phyloP scores from a whole-genome alignment of 2,113 vertebrate species.

The Heloderma charlesbogerti region DNA sequence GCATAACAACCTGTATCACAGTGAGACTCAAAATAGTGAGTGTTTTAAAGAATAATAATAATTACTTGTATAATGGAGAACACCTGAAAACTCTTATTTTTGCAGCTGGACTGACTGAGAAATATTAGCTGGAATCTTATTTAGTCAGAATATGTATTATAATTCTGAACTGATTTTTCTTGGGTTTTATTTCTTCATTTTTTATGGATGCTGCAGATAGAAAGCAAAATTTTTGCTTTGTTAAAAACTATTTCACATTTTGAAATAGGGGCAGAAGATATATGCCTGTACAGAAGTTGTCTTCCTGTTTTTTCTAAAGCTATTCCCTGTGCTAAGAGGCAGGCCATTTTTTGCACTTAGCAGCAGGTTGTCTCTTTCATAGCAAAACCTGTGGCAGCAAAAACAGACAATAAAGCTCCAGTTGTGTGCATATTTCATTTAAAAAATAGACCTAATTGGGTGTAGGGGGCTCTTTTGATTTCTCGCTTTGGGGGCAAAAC shows the following conservation, averaged over 20 bases:
- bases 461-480: background rate
- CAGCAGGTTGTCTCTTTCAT: background rate
- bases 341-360: background rate
- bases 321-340: background rate
- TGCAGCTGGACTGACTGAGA: slow-evolving; percentile 29
- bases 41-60: background rate
- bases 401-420: background rate
- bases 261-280: background rate
- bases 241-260: background rate
- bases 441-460: background rate
- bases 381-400: background rate
- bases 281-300: background rate
- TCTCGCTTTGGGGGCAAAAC: background rate
- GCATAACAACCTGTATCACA: slow-evolving; percentile 28
- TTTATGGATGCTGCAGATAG: background rate
- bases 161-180: slow-evolving; percentile 10
- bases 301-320: background rate
- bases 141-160: background rate
- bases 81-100: slow-evolving; percentile 13
- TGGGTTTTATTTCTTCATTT: slow-evolving; percentile 6
- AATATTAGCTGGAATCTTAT: slow-evolving; percentile 25
- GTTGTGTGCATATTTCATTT: background rate
- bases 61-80: background rate
- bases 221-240: background rate
- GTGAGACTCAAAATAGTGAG: slow-evolving; percentile 24